A percentile compares a stretch with the other conserved stretches of the same genome.
Evolutionary conservation across 2,113 vertebrate species (phyloP).

Genomic region (Orientallactaga bullata): DNA sequence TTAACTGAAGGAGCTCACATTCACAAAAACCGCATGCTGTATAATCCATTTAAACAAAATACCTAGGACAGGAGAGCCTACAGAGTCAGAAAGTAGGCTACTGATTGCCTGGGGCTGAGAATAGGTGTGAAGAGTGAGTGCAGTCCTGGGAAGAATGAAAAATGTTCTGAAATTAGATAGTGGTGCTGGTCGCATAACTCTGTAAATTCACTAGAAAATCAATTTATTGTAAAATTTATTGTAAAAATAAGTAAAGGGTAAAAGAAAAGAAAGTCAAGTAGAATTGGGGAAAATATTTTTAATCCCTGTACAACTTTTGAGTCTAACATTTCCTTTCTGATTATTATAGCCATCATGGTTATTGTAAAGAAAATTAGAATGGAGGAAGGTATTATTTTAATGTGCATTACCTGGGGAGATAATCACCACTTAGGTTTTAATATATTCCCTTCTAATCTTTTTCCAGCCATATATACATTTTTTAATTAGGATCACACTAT

Average conservation of each 20-base stretch:
- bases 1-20: background rate
- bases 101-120: background rate
- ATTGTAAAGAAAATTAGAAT: constrained; percentile 59
- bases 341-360: constrained; percentile 40
- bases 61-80: background rate
- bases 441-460: constrained; percentile 59
- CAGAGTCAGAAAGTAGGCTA: background rate
- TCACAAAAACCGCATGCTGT: background rate
- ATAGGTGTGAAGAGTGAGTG: background rate
- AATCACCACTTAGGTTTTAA: constrained; percentile 40
- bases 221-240: background rate
- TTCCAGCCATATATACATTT: constrained; percentile 41
- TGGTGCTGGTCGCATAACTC: background rate
- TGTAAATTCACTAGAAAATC: constrained; percentile 16
- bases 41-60: background rate
- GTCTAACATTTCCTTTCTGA: constrained; percentile 36
- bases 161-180: background rate
- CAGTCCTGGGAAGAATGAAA: background rate
- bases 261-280: background rate
- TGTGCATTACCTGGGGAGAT: constrained; percentile 47
- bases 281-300: constrained; percentile 37
- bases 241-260: background rate
- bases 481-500: constrained; percentile 41
- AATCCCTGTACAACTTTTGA: constrained; percentile 24
- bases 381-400: constrained; percentile 60